These are phyloP conservation scores for Agrenia bidenticulata DNA, from an alignment of 2,888 invertebrate species.

Conservation along the genomic window DNA sequence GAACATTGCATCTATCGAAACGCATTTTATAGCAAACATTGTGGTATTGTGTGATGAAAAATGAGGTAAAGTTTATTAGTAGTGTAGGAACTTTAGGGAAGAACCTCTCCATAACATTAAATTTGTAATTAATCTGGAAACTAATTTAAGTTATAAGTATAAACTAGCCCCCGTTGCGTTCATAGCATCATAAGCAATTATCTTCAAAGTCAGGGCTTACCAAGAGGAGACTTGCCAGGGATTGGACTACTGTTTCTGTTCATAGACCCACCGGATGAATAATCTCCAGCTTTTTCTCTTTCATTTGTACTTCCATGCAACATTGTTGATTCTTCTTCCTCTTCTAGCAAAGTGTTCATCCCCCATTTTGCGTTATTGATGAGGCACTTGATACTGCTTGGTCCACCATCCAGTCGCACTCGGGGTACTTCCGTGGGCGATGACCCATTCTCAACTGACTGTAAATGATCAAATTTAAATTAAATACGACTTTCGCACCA, in stretches of 20 bases:
- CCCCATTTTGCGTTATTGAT: slow-evolving; percentile 53
- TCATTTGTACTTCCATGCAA: slow-evolving; percentile 31
- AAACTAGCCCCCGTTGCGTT: too few relatives aligned
- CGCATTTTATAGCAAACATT: too few relatives aligned
- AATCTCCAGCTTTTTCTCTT: slow-evolving; percentile 36
- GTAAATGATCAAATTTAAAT: too few relatives aligned
- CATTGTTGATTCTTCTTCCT: slow-evolving; percentile 45
- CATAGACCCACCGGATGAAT: slow-evolving; percentile 41
- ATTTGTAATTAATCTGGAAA: too few relatives aligned
- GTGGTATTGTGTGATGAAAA: too few relatives aligned
- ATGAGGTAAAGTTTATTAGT: too few relatives aligned
- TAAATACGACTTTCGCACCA: too few relatives aligned
- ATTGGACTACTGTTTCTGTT: slow-evolving; percentile 44
- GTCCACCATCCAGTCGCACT: slow-evolving; percentile 51
- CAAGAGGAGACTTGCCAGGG: slow-evolving; percentile 36
- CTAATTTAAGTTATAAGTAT: too few relatives aligned
- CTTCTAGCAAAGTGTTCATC: slow-evolving; percentile 52
- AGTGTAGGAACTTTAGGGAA: too few relatives aligned
- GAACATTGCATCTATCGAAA: too few relatives aligned
- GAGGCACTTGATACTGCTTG: slow-evolving; percentile 52
- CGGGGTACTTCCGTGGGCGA: slow-evolving; percentile 50
- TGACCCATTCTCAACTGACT: slow-evolving; percentile 48
- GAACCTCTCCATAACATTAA: too few relatives aligned
- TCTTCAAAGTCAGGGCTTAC: slow-evolving; percentile 37
- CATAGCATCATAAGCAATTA: too few relatives aligned